Percentiles rank a stretch among this genome's conserved stretches.
Evolutionary conservation across 2,888 invertebrate species (phyloP).

Genomic region (Melitaea athalia): DNA sequence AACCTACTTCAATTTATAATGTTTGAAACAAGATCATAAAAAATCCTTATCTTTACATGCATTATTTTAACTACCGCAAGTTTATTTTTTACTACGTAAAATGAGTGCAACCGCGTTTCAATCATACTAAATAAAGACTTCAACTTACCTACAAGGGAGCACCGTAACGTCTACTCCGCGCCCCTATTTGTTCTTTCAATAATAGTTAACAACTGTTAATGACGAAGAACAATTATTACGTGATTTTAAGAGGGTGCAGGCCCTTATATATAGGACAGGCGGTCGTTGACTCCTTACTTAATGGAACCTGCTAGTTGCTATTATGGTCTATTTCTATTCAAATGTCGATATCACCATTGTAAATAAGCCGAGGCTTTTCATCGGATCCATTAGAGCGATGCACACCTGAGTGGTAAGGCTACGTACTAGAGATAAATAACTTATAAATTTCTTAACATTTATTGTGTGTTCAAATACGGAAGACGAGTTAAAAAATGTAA

Average conservation of each 20-base stretch:
- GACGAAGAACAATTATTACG: conserved; percentile 50
- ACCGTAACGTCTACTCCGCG: conserved; percentile 13
- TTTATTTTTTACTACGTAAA: neutral
- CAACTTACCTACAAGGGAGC: conserved; percentile 22
- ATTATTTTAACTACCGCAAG: neutral
- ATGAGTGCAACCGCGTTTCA: neutral
- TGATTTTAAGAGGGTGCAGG: conserved; percentile 49
- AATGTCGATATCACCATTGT: conserved; percentile 31
- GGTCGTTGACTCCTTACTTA: conserved; percentile 44
- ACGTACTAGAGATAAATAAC: conserved; percentile 20
- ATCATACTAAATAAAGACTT: conserved; percentile 6
- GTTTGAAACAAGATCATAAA: neutral
- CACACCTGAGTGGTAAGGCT: conserved; percentile 20
- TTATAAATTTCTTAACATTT: neutral
- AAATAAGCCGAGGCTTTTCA: conserved; percentile 18
- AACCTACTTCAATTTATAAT: neutral
- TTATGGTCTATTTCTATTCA: conserved; percentile 48
- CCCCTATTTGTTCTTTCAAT: conserved; percentile 39
- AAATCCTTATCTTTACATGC: neutral
- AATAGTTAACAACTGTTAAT: conserved; percentile 38
- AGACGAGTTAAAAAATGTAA: too few species aligned
- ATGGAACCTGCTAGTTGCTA: conserved; percentile 50
- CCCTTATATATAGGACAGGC: conserved; percentile 52
- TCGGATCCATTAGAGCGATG: conserved; percentile 16
- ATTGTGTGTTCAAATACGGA: too few species aligned